Conservation (phyloP, 1,140 invertebrate genomes). For the Coptotermes formosanus region DNA sequence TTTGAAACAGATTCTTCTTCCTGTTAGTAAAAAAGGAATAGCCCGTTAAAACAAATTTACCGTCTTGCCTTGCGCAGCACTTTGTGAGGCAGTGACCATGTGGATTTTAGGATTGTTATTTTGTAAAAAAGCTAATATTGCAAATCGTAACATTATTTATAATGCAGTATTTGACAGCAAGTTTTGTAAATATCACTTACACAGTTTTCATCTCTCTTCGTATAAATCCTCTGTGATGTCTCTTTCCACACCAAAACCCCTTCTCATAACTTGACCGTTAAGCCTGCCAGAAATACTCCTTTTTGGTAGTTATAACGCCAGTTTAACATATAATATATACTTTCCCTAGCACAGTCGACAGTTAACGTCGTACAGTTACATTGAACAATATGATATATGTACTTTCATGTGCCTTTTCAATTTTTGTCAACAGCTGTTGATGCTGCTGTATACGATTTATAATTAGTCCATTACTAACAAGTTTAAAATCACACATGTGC, state of each 20-base stretch:
- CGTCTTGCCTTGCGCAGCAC: no score
- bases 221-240: background rate
- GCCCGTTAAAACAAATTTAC: no score
- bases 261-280: background rate
- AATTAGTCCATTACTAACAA: conserved; percentile 17
- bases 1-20: no score
- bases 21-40: no score
- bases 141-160: background rate
- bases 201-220: background rate
- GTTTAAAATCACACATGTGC: background rate
- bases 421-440: background rate
- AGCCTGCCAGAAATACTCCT: background rate
- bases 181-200: background rate
- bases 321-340: background rate
- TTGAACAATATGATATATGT: background rate
- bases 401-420: background rate
- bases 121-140: background rate
- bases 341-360: background rate
- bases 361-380: background rate
- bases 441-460: background rate
- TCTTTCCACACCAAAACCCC: background rate
- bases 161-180: background rate
- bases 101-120: background rate
- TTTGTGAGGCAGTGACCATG: no score
- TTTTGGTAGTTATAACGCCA: background rate